phyloP scores from a whole-genome alignment of 2,113 vertebrate genomes.

The Dasyornis broadbenti region DNA sequence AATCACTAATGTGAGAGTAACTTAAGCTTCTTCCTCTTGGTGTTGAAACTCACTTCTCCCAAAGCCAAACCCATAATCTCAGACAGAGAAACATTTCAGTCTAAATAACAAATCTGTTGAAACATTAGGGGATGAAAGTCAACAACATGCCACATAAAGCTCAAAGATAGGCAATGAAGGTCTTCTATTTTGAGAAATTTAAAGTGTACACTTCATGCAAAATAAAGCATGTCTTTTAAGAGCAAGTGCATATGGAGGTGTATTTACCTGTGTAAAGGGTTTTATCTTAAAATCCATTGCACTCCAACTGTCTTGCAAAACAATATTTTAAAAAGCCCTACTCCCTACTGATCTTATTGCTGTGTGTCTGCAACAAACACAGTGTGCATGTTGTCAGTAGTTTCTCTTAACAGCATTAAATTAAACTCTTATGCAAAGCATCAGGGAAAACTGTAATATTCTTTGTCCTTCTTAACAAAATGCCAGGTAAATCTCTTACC shows the following conservation, averaged over 20 bases:
- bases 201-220: neutral
- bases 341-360: constrained; percentile 21
- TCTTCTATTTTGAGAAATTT: neutral
- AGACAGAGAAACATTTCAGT: neutral
- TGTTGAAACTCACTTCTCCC: neutral
- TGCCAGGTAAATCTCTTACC: neutral
- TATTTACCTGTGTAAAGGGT: neutral
- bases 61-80: neutral
- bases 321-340: neutral
- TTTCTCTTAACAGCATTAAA: constrained; percentile 26
- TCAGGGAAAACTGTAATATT: neutral
- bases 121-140: neutral
- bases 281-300: neutral
- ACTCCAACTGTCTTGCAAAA: neutral
- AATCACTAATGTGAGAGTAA: neutral
- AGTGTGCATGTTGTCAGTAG: neutral
- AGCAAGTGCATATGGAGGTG: neutral
- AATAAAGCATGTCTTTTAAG: neutral
- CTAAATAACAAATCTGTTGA: neutral
- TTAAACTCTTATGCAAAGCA: constrained; percentile 27
- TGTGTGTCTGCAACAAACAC: neutral
- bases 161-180: neutral
- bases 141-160: neutral
- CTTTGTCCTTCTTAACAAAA: constrained; percentile 17
- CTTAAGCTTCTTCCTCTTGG: neutral